phyloP scores from a whole-genome alignment of 1,140 invertebrate species.

The Stenopsyche tienmushanensis region DNA sequence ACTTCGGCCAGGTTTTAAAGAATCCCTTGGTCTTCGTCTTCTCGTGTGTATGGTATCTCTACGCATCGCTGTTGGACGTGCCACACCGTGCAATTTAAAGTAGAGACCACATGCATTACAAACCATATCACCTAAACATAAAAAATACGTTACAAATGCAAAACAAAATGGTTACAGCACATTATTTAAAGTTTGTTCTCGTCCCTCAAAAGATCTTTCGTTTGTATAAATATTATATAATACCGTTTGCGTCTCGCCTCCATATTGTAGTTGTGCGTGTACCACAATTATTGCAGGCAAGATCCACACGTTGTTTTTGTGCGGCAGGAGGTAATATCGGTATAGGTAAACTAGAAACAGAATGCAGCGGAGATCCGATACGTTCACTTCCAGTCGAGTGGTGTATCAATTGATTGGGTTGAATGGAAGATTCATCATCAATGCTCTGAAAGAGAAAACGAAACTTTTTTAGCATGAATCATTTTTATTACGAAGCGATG shows the following conservation, averaged over 20 bases:
- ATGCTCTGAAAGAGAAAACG: conserved; percentile 7
- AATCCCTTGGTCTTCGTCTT: conserved; percentile 82
- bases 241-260: conserved; percentile 81
- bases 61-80: conserved; percentile 90
- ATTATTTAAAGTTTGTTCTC: too few relatives aligned
- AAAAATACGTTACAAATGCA: too few relatives aligned
- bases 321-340: conserved; percentile 33
- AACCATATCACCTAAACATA: conserved; percentile 72
- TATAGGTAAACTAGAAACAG: conserved; percentile 1
- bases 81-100: conserved; percentile 89
- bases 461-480: too few relatives aligned
- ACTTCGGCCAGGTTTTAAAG: conserved; percentile 54
- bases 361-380: conserved; percentile 2
- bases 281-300: conserved; percentile 79
- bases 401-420: conserved; percentile 1
- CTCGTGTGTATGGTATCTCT: conserved; percentile 96
- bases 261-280: conserved; percentile 91
- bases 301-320: conserved; percentile 60
- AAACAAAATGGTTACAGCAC: too few relatives aligned
- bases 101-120: conserved; percentile 95
- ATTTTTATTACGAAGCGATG: too few relatives aligned
- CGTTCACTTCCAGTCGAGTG: conserved; percentile 6
- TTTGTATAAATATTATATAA: too few relatives aligned
- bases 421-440: conserved; percentile 12
- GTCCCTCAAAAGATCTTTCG: too few relatives aligned